Conservation (phyloP, 2,797 vertebrate genomes). For the Tenualosa ilisha region DNA sequence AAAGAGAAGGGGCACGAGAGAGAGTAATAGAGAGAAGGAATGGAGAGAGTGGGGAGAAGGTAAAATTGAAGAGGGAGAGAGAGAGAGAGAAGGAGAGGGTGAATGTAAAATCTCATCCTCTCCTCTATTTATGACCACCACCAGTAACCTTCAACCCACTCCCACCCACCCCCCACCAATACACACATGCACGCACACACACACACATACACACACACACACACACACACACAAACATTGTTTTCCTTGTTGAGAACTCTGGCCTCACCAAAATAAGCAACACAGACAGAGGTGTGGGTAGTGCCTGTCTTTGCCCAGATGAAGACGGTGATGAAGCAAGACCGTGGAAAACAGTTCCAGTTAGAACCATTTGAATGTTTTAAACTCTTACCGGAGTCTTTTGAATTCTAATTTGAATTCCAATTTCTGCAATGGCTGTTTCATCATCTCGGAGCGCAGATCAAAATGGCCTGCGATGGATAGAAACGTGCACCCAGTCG, state of each 20-base stretch:
- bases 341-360: not conserved
- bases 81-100: conserved; percentile 1
- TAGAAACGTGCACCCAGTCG: not conserved
- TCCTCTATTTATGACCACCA: not conserved
- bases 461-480: conserved; percentile 9
- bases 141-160: not conserved
- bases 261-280: not conserved
- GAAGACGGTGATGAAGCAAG: not conserved
- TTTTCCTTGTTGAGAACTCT: not conserved
- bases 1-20: not conserved
- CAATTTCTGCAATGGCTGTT: not conserved
- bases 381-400: not conserved
- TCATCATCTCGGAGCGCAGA: not conserved
- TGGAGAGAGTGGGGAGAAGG: not conserved
- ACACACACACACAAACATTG: not conserved
- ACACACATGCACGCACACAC: not conserved
- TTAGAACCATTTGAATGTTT: not conserved
- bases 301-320: not conserved
- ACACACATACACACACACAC: not conserved
- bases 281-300: not conserved
- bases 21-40: not conserved
- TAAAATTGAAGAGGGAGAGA: no score
- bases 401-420: conserved; percentile 22
- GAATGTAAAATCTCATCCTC: not conserved
- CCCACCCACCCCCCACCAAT: not conserved